Base-by-base conservation (phyloP, 2,888 invertebrate species). In the Aphrophora alni region DNA sequence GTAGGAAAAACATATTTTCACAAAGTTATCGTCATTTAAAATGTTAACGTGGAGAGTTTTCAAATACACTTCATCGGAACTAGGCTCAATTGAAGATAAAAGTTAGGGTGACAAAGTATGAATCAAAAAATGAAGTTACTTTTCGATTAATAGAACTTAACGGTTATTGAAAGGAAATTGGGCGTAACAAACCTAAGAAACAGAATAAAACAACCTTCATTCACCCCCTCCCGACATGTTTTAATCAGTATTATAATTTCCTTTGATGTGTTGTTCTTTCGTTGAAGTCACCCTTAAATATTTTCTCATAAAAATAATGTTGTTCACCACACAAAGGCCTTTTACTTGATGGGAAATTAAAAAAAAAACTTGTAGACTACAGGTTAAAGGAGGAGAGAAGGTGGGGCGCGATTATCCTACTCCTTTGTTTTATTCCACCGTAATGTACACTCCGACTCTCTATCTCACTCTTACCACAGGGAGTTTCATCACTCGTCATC, bases 301-400 rank as follows among this genome's bases (percentile, higher is more conserved):
- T 7, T 59, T 70, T 59, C 71, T 78, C 71, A 78, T 72, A 78
- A 78, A 70, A 78, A 72, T 78, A 72, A 51, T 71, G 78, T 71
- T 71, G 78, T 59, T 27, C 44, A 24, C 59, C 71, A 78, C 71
- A 72, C 72, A 33, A 26, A 25, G 25, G 27, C 38, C 71, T 78
- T 78, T 44, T 59, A n/a, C 59, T 59, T 71, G 72, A 72, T 71
- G 71, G 78, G 72, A 78, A 78, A 72, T 78, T 72, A 78, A 78
- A 78, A 78, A 70, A 78, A 76, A 77, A 72, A 38, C 71, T 51
- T 69, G 38, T 77, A 38, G 38, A 38, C 70, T 21, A 70, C 72
- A 78, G 78, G 72, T 78, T 78, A 71, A 77, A 24, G 14, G 68
- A 24, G 21, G 71, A 26, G 78, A 44, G 33, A 21, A 27, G 27